Evolutionary conservation across 2,113 vertebrate species (phyloP).

Genomic region (Gobio gobio): DNA sequence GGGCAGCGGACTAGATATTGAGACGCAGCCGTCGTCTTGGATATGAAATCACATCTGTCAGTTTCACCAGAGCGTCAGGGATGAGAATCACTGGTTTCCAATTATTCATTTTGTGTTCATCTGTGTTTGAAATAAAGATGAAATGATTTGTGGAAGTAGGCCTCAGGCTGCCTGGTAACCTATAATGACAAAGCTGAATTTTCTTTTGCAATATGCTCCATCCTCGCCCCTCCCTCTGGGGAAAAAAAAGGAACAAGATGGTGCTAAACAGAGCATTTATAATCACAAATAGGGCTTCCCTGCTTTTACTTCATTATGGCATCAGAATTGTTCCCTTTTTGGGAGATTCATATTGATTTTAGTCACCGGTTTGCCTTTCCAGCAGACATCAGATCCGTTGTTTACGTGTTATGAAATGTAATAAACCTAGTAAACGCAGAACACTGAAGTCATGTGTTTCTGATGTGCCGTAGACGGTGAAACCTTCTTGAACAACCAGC

Average conservation of each 20-base stretch:
- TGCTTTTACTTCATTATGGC: background rate
- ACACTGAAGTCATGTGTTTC: background rate
- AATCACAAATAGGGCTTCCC: background rate
- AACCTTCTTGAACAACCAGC: background rate
- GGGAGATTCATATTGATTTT: background rate
- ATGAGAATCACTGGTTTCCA: background rate
- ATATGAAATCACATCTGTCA: background rate
- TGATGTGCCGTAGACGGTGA: background rate
- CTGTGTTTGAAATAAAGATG: background rate
- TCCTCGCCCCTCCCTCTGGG: constrained; percentile 10
- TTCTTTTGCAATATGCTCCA: background rate
- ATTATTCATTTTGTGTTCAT: background rate
- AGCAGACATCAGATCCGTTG: background rate
- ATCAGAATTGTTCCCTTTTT: constrained; percentile 7
- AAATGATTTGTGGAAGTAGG: background rate
- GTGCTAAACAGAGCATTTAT: background rate
- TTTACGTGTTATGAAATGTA: background rate
- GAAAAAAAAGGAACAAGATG: constrained; percentile 20
- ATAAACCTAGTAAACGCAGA: background rate
- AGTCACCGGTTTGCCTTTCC: background rate
- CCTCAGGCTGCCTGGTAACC: constrained; percentile 17
- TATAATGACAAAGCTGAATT: constrained; percentile 34
- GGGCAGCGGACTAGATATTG: background rate
- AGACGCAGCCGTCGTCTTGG: background rate
- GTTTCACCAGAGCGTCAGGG: background rate